Evolutionary conservation across 2,113 vertebrate species (phyloP), one percentile per base, ranked within the genome.

Genomic region (Symphodus melops): DNA sequence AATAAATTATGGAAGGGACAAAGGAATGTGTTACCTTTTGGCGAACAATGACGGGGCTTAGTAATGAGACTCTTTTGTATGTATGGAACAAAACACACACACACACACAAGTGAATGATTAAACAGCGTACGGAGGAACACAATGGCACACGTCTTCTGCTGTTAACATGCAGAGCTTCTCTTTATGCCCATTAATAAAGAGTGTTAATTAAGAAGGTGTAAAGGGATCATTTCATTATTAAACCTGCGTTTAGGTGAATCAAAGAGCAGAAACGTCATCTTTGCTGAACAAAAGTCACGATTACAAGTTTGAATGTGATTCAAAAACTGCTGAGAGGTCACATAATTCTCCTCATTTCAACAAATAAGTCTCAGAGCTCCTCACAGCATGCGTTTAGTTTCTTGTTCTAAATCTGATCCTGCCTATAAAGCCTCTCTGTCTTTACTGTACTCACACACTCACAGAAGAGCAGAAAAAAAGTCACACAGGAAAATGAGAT

Each of bases 81-180:
- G 39, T 41, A 41, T n/a, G 39, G 1, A 41, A 61, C 10, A 42
- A 53, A 67, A 79, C 44, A 10, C 37, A 8, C 5, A 33, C 28
- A 9, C 36, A 70, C 11, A 8, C 5, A 33, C 28, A 3, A 33
- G 28, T 33, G 28, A 5, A 33, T 5, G 28, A 33, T 33, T n/a
- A 37, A 65, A 9, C 9, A 51, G 33, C 52, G 39, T 17, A 51
- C 7, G 19, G 42, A 12, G 17, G 11, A 56, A 73, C 25, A 72
- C 53, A 56, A 85, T 87, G 84, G 83, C 81, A 90, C 79, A 36
- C 33, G 23, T n/a, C 48, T 57, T 25, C 19, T 23, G 16, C 37
- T 9, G 36, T 57, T 72, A 52, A 66, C 37, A 16, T 66, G 82
- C 58, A 13, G 51, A 36, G 63, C 36, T 51, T 54, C 16, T 17